Evolutionary conservation across 2,888 invertebrate species (phyloP).

Genomic region (Hemaris fuciformis): DNA sequence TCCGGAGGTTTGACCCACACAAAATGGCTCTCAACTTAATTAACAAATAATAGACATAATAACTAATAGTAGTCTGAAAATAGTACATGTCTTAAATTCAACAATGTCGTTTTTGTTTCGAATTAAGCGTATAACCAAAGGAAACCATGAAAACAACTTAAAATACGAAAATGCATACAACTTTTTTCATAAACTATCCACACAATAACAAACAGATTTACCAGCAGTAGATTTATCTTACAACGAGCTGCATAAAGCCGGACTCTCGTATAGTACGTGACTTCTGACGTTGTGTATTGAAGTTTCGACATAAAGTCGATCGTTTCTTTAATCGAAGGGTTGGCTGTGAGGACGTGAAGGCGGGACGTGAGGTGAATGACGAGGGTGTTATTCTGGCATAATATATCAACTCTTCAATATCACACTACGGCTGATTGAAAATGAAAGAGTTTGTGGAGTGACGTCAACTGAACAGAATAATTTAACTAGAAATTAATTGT

Average conservation of each 20-base stretch:
- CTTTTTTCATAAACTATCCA: too few relatives aligned
- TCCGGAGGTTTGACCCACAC: too few relatives aligned
- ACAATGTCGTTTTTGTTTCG: too few relatives aligned
- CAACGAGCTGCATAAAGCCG: background rate
- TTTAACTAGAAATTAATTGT: background rate
- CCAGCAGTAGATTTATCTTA: background rate
- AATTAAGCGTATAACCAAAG: too few relatives aligned
- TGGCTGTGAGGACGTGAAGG: slow-evolving; percentile 25
- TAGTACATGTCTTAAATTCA: too few relatives aligned
- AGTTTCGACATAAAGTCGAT: slow-evolving; percentile 4
- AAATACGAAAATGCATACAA: too few relatives aligned
- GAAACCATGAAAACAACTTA: too few relatives aligned
- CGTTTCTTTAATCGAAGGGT: background rate
- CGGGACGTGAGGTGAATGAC: slow-evolving; percentile 19
- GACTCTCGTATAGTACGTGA: background rate
- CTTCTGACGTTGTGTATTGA: background rate
- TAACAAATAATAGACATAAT: too few relatives aligned
- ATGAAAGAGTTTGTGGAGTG: background rate
- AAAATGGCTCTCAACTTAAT: too few relatives aligned
- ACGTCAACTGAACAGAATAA: background rate
- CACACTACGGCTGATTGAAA: background rate
- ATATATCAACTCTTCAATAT: background rate
- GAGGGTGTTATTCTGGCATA: background rate
- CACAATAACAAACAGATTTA: background rate
- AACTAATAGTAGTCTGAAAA: too few relatives aligned